Evolutionary conservation across 2,797 vertebrate species (phyloP), one percentile per base, ranked within the genome.

Genomic region (Enteromius afrohamiltoni): DNA sequence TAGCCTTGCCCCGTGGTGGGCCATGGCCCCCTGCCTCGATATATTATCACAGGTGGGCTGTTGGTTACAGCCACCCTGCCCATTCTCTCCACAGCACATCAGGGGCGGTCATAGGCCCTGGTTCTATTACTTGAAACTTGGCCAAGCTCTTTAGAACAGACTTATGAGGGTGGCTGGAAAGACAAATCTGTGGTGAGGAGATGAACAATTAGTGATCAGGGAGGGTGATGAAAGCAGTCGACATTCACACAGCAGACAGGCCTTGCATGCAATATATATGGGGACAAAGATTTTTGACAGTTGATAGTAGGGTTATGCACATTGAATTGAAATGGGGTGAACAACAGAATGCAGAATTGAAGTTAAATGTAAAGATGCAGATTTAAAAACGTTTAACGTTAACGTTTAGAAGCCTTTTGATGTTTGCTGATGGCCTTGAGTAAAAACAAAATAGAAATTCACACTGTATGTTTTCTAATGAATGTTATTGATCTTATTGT

Each of bases 31-130:
- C 91, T 90, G 88, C 88, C 77, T 85, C 87, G 87, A 68, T 89
- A 83, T 95, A 91, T 95, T 95, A 94, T 95, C 92, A 93, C 94
- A 95, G 94, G 93, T 95, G 94, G 92, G 91, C 88, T 75, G 82
- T 92, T 79, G 88, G 89, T 90, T 87, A 34, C 82, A 89, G 89
- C 91, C 89, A 91, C 82, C 85, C 74, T 71, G 88, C 88, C 89
- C 77, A 88, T 88, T 86, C 86, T 86, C 76, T 87, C 83, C 78
- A 85, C 73, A 83, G 86, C 88, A 91, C 86, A 70, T 86, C 69
- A 79, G 88, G 87, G 82, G 89, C 69, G 49, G 87, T 86, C 87
- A 90, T 79, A 89, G 85, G 83, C 65, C 83, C 82, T 76, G 79
- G 84, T 89, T 80, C 74, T 77, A 78, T 82, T 79, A 81, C 70